A percentile compares a stretch with the other conserved stretches of the same genome.
These are phyloP conservation scores for Lysandra bellargus DNA, from an alignment of 2,888 invertebrate genomes.

Conservation along the genomic window DNA sequence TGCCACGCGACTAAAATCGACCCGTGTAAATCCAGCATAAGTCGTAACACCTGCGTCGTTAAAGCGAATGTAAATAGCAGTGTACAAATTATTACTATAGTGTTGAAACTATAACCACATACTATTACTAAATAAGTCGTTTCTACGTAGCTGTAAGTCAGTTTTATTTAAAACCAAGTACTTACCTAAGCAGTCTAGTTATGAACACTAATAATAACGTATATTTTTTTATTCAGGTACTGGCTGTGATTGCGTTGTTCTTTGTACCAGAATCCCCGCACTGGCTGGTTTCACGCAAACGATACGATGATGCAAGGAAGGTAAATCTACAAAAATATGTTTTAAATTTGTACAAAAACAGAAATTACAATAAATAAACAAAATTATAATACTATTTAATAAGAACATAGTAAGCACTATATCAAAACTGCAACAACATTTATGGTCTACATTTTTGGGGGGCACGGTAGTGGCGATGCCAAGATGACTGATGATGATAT, in stretches of 20 bases:
- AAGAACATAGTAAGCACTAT: too few species aligned
- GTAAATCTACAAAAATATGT: slow-evolving; percentile 47
- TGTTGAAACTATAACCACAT: not conserved
- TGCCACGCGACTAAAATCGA: too few species aligned
- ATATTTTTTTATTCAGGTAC: slow-evolving; percentile 50
- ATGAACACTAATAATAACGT: too few species aligned
- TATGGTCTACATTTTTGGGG: too few species aligned
- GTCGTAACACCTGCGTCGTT: not conserved
- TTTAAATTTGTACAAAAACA: not conserved
- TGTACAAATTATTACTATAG: not conserved
- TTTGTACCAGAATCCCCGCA: slow-evolving; percentile 91
- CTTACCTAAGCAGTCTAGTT: not conserved
- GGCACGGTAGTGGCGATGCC: not conserved
- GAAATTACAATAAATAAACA: not conserved
- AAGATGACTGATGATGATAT: not conserved
- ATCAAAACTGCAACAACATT: not conserved
- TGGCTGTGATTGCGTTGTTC: slow-evolving; percentile 83
- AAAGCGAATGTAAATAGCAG: not conserved
- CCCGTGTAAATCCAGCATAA: too few species aligned
- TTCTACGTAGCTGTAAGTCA: not conserved
- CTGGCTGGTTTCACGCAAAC: slow-evolving; percentile 86
- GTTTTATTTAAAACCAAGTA: not conserved
- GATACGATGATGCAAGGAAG: slow-evolving; percentile 83
- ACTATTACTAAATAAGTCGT: too few species aligned
- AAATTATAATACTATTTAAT: too few species aligned